Evolutionary conservation across 1,140 invertebrate genomes (phyloP), one percentile per base, ranked within the genome.

Genomic region (Ceratitis capitata): DNA sequence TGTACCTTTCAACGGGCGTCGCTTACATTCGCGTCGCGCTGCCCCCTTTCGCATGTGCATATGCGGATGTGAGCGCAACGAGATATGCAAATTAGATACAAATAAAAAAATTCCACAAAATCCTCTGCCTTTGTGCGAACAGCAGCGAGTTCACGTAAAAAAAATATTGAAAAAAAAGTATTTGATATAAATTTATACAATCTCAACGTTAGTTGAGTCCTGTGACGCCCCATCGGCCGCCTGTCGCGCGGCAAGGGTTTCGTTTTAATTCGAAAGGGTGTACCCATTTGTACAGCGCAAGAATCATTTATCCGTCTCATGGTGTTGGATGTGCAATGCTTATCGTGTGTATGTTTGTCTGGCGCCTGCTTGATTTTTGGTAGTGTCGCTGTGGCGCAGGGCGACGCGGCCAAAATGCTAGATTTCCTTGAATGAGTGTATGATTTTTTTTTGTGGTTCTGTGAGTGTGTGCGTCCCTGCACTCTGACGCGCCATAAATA

Each of bases 71-170:
- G 39, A 78, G 35, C 69, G 69, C 39, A 78, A 78, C 69, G 69
- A 78, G 39, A 78, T 78, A 78, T 78, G 69, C 69, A 78, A 78
- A 78, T 78, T 78, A 78, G 69, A 78, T 78, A 78, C 39, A 78
- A 45, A 45, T 23, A 78, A 78, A 78, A 61, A 78, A 45, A 45
- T 45, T 42, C 39, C 39, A 45, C n/a, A 64, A 58, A 78, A 78
- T 42, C 69, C 69, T 35, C 39, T 39, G 42, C 45, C 45, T 35
- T 78, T 78, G 69, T 78, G 35, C 39, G 29, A 78, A 39, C 39
- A 78, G 69, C 69, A 78, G 39, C n/a, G n/a, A 45, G 39, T 9
- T 32, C 14, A 78, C 5, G 19, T 19, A 56, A 56, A 23, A 78
- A 78, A 45, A 45, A 78, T 45, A 45, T 26, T 3, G 12, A n/a